Evolutionary conservation across 2,113 vertebrate genomes (phyloP), one percentile per base, ranked within the genome.

Genomic region (Menura novaehollandiae): DNA sequence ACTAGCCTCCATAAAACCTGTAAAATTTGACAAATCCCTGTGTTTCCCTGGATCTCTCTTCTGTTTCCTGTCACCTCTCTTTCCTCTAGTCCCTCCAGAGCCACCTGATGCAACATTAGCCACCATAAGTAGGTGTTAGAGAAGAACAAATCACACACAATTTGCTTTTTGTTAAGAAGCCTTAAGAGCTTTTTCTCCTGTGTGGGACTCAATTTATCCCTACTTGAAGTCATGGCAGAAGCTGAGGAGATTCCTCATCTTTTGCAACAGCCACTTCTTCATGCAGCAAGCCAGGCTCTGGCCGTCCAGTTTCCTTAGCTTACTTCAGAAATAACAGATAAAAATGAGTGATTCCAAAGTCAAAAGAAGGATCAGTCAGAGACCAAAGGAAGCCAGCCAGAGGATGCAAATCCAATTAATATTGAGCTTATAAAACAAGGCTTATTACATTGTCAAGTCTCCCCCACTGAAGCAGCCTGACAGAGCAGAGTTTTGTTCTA

Each of bases 351-450:
- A 78, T 78, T 71, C 28, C 52, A n/a, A 77, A 91, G 49, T 67
- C 63, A 66, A 88, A 93, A 74, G 87, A 63, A 82, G 39, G 43
- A 85, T 59, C 77, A 78, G 49, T 11, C 53, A 59, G 56, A 83
- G 74, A 64, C 52, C 58, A 77, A 67, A 94, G 63, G 77, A 92
- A 84, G 79, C 41, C 64, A 92, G 69, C 41, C 76, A 92, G 88
- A 92, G 49, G 73, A 86, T 60, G 62, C 46, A 96, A 96, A 88
- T 78, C 76, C 73, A 93, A 93, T 95, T 94, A 96, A 93, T 75
- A 96, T 0, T 7, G 49, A 96, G 69, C 73, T 91, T 95, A 85
- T 74, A 93, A 94, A 96, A 93, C 28, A 80, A 53, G 16, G 35
- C 66, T 89, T 84, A 92, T 92, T 85, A 75, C 58, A 72, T 56